Evolutionary conservation across 2,888 invertebrate genomes (phyloP).

Genomic region (Cremastinae sp.): DNA sequence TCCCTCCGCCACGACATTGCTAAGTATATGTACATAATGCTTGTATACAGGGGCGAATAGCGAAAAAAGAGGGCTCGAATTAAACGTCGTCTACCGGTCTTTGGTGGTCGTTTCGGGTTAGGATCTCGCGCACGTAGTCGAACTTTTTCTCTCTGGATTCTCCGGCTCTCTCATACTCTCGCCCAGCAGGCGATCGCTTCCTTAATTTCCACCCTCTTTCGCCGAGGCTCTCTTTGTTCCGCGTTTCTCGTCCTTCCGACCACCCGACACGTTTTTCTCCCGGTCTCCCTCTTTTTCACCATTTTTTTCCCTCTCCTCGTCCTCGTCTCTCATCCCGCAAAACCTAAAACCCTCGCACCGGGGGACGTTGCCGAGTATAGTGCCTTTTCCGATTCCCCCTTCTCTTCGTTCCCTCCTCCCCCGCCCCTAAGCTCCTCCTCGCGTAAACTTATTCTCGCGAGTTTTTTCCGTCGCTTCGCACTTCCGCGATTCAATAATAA

Average conservation of each 20-base stretch:
- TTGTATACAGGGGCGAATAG: constrained; percentile 12
- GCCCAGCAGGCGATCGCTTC: constrained; percentile 40
- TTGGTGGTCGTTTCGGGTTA: constrained; percentile 27
- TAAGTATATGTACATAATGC: not conserved
- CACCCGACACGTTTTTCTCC: constrained; percentile 19
- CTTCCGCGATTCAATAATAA: constrained; percentile 73
- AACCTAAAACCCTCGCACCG: constrained; percentile 28
- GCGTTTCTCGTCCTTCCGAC: constrained; percentile 40
- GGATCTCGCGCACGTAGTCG: constrained; percentile 8
- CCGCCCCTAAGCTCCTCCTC: constrained; percentile 68
- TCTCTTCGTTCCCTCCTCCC: no score
- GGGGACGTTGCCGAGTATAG: not conserved
- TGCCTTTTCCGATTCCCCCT: constrained; percentile 50
- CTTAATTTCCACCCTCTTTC: constrained; percentile 61
- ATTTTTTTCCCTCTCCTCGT: constrained; percentile 37
- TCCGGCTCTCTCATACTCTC: not conserved
- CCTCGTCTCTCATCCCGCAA: not conserved
- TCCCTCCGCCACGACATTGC: constrained; percentile 55
- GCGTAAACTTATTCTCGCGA: constrained; percentile 58
- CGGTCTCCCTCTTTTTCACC: constrained; percentile 15
- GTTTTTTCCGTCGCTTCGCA: constrained; percentile 59
- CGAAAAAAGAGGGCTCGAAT: constrained; percentile 39
- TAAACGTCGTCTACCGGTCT: constrained; percentile 48
- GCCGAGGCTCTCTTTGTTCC: constrained; percentile 51
- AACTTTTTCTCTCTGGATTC: not conserved